Conservation (phyloP, 2,797 vertebrate genomes). For the Petrocephalus sullivani region DNA sequence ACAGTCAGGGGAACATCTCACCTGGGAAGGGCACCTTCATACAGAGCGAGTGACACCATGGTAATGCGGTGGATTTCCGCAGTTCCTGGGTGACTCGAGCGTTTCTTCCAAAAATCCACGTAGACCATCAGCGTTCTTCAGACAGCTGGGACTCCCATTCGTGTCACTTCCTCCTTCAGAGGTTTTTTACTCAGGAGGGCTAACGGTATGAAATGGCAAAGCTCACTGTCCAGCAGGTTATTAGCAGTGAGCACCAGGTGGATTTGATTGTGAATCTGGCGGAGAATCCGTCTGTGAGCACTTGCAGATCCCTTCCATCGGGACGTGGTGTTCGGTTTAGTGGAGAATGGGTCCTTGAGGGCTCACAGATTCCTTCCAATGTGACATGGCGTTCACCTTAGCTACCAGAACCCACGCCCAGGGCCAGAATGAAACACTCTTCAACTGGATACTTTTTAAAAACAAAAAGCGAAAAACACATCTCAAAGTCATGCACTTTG, state of each 20-base stretch:
- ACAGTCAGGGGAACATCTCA: neutral
- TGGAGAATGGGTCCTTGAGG: neutral
- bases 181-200: neutral
- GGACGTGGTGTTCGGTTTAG: neutral
- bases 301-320: neutral
- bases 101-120: neutral
- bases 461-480: neutral
- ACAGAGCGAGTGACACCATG: neutral
- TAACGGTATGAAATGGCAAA: neutral
- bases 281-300: neutral
- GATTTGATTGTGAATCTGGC: slow-evolving; percentile 13
- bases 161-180: neutral
- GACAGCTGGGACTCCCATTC: neutral
- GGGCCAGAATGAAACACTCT: neutral
- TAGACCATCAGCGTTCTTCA: neutral
- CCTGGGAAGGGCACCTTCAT: neutral
- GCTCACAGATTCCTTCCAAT: neutral
- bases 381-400: neutral
- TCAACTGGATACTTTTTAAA: neutral
- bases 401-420: neutral
- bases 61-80: neutral
- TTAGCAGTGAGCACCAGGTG: neutral
- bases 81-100: neutral
- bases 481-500: neutral
- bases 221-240: neutral